These are phyloP conservation scores for Electrophaes corylata DNA, from an alignment of 2,888 invertebrate species.

Conservation along the genomic window DNA sequence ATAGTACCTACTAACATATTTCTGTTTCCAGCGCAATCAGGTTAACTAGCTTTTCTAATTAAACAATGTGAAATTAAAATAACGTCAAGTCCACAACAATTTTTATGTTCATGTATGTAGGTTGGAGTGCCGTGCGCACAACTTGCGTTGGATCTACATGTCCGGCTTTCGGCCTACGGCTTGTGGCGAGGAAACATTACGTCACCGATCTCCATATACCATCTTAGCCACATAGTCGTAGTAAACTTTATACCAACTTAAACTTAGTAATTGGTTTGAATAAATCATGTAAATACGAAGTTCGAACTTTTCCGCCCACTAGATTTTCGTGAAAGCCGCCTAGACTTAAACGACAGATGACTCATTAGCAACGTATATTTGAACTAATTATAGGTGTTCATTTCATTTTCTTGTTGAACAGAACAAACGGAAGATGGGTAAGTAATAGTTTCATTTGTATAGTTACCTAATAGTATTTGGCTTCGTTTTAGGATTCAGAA, in stretches of 20 bases:
- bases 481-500: neutral
- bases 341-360: conserved; percentile 33
- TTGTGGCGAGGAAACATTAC: conserved; percentile 68
- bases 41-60: conserved; percentile 13
- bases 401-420: conserved; percentile 15
- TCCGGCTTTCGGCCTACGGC: conserved; percentile 75
- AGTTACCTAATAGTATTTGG: conserved; percentile 1
- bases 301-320: conserved; percentile 37
- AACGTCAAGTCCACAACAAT: conserved; percentile 62
- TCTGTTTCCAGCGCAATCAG: neutral
- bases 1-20: conserved; percentile 1
- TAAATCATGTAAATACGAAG: conserved; percentile 24
- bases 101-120: conserved; percentile 76
- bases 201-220: conserved; percentile 55
- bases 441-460: no score
- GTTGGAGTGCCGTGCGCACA: conserved; percentile 80
- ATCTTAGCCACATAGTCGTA: conserved; percentile 50
- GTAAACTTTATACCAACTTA: conserved; percentile 40
- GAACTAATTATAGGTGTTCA: conserved; percentile 12
- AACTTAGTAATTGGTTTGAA: conserved; percentile 16
- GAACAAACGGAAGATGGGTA: conserved; percentile 28
- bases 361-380: conserved; percentile 17
- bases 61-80: conserved; percentile 58
- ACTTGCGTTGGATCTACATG: conserved; percentile 65
- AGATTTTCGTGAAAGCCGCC: conserved; percentile 44